Conservation (phyloP, 1,140 invertebrate species). For the Pseudomyrmex cubaensis region DNA sequence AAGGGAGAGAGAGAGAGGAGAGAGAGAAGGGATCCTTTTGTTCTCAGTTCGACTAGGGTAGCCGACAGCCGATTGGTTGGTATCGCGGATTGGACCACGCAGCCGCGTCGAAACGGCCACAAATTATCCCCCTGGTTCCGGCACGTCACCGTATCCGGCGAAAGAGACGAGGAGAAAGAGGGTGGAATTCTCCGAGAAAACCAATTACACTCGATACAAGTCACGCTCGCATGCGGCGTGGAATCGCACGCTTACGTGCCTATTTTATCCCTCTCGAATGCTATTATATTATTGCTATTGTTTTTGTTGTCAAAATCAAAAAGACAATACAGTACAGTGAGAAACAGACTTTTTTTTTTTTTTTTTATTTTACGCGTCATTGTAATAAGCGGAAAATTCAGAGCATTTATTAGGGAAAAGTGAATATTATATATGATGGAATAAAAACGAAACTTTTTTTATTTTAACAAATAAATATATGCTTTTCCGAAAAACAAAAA, state of each 20-base stretch:
- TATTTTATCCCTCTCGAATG: slow-evolving; percentile 50
- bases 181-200: slow-evolving; percentile 75
- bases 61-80: slow-evolving; percentile 77
- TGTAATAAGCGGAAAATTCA: neutral
- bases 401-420: neutral
- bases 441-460: neutral
- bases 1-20: neutral
- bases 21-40: slow-evolving; percentile 74
- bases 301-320: neutral
- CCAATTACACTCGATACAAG: slow-evolving; percentile 71
- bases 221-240: slow-evolving; percentile 47
- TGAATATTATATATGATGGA: neutral
- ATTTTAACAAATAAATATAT: neutral
- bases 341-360: neutral
- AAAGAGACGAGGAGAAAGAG: slow-evolving; percentile 57
- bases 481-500: neutral
- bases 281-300: slow-evolving; percentile 30
- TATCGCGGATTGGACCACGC: slow-evolving; percentile 77
- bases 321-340: neutral
- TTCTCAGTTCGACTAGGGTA: slow-evolving; percentile 75
- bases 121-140: slow-evolving; percentile 73
- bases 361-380: slow-evolving; percentile 31
- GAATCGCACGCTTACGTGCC: neutral
- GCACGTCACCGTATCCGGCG: slow-evolving; percentile 45
- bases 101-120: slow-evolving; percentile 74